These are phyloP conservation scores for Orthosia gothica DNA, from an alignment of 2,888 invertebrate species.

Conservation along the genomic window DNA sequence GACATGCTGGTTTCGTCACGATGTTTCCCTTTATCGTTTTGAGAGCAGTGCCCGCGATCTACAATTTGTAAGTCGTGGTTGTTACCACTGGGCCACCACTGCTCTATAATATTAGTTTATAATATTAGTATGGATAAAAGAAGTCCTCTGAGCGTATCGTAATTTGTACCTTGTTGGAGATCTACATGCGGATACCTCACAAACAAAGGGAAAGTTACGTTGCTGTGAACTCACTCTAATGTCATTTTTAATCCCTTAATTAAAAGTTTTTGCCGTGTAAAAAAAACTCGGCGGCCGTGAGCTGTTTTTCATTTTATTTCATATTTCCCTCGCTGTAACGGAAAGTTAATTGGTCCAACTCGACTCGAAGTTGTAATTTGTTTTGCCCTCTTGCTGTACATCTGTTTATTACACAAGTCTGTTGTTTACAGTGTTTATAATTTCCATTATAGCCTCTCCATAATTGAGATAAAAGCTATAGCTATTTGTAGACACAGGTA, in stretches of 20 bases:
- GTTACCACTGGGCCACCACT: too few species aligned
- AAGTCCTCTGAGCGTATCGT: slow-evolving; percentile 69
- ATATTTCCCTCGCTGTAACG: slow-evolving; percentile 90
- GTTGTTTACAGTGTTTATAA: slow-evolving; percentile 81
- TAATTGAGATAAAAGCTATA: slow-evolving; percentile 59
- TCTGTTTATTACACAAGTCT: slow-evolving; percentile 85
- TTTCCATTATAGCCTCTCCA: slow-evolving; percentile 69
- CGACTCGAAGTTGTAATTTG: slow-evolving; percentile 89
- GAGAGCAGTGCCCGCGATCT: too few species aligned
- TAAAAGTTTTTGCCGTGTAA: slow-evolving; percentile 88
- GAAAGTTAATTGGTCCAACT: slow-evolving; percentile 91
- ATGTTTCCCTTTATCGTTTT: too few species aligned
- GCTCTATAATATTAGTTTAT: too few species aligned
- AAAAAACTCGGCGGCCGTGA: slow-evolving; percentile 81
- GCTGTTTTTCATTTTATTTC: slow-evolving; percentile 90
- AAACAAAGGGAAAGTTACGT: slow-evolving; percentile 86
- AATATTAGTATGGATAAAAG: slow-evolving; percentile 46
- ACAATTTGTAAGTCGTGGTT: too few species aligned
- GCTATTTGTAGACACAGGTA: slow-evolving; percentile 2
- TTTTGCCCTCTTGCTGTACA: slow-evolving; percentile 85
- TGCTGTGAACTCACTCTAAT: slow-evolving; percentile 88
- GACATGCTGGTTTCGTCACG: too few species aligned
- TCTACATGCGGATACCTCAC: slow-evolving; percentile 75
- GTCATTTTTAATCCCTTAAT: slow-evolving; percentile 91
- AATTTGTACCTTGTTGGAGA: slow-evolving; percentile 69